Base-by-base conservation (phyloP, 2,888 invertebrate genomes). In the Urechis unicinctus region DNA sequence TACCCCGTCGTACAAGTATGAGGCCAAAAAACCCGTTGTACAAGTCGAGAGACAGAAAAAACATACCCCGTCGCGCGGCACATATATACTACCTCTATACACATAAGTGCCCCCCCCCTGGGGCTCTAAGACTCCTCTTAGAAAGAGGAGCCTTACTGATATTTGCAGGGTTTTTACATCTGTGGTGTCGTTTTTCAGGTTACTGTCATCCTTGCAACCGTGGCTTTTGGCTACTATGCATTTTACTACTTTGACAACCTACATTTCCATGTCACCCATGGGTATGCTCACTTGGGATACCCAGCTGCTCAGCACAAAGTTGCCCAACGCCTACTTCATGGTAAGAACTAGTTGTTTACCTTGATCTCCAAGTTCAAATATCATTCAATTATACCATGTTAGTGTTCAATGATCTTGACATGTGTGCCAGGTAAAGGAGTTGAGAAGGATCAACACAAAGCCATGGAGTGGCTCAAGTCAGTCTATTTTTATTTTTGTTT, bases 381-480 rank as follows among this genome's bases (percentile, higher is more conserved):
- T 52, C 6, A 17, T 45, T 6, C 6, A 21, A n/a, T 6, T 48
- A 26, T 28, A 25, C 5, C 9, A 17, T 45, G 9, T 48, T 21
- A 36, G 30, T 42, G 4, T 51, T 36, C 43, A 26, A 42, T 5
- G 22, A 51, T 43, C 3, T 41, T n/a, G 13, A 42, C 42, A 24
- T 42, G 21, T 21, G 28, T 60, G 62, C 1, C 55, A 77, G 77
- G 77, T n/a, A 66, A 67, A 57, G 81, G 80, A 2, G 78, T 78
- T 1, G 71, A 75, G 0, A 68, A 76, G 59, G 77, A 81, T 60
- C 64, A 71, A 30, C 72, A 71, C 21, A 73, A 68, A 49, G 81
- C 81, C 0, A 78, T 82, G 75, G 68, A 79, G 49, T 81, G 80
- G 79, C 81, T 80, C 61, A 72, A 70, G 73, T 73, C 73, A 67